Evolutionary conservation across 2,888 invertebrate species (phyloP), one percentile per base, ranked within the genome.

Genomic region (Ceramica pisi): DNA sequence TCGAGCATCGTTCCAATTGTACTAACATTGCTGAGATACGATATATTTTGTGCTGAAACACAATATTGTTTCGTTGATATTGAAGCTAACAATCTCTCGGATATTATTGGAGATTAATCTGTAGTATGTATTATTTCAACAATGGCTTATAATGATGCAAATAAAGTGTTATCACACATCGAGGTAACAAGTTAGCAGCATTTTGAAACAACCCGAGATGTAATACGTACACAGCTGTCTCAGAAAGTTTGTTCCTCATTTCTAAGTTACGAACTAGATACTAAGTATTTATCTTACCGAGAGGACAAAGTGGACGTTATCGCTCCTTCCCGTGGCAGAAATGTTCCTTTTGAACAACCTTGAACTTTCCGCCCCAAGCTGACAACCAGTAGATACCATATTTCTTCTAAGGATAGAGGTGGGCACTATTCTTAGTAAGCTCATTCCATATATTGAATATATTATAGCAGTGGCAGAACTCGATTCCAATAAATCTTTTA

Each of bases 401-500:
- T 67, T 83, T 82, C 74, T 78, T 66, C 55, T 65, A 51, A 53
- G 35, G 44, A 72, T 72, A 75, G 83, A 82, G 63, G 63, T 76
- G 46, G 31, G 63, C 81, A 74, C 69, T 77, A 67, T 81, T 78
- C 74, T 71, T 63, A 61, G 71, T 73, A 71, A 75, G 60, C 82
- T 78, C 67, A 81, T 83, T 75, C 75, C 72, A 75, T 68, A 83
- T 80, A 75, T 81, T 75, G 72, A 79, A 81, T 81, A 75, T 75
- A 75, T 78, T 75, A 78, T 64, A 63, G 55, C 72, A 35, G 61
- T 53, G 53, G 50, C 61, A 56, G 68, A 75, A 82, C 71, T 78
- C 82, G 68, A 81, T 82, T 84, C 73, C 48, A 75, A 84, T 82
- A 81, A 82, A 82, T 82, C 81, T 78, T 78, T 75, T 62, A 71